Evolutionary conservation across 2,888 invertebrate species (phyloP), one percentile per base, ranked within the genome.

Genomic region (Phalangium opilio): DNA sequence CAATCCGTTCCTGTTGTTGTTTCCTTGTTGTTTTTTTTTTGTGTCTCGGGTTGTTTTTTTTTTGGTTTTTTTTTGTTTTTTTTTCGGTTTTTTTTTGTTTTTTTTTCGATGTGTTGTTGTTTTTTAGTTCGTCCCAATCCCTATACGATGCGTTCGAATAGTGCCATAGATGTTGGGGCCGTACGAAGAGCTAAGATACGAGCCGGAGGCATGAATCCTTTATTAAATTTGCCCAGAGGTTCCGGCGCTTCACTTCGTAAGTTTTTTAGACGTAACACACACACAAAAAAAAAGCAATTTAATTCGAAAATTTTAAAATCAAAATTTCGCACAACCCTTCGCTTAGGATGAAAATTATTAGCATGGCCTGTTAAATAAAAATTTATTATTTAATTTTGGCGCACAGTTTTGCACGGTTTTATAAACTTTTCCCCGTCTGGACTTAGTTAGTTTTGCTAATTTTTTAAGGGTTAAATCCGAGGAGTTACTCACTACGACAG

Each of bases 121-220:
- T 3, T 38, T 18, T n/a, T 18, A 38, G 38, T 17, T 17, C 17
- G 38, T 10, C 18, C 45, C 42, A 52, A 58, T 36, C 56, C 61
- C 36, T 56, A 60, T 49, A 58, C 61, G 39, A 61, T 66, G 54
- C 68, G 91, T 56, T 90, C 91, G 45, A 84, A 84, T 62, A 91
- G 90, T 45, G 93, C 91, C 39, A 83, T 91, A 61, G 93, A 95
- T 72, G 76, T 89, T 56, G 85, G 85, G 63, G 87, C 89, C 33
- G 89, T 81, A 32, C 84, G 86, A 66, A 73, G 90, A 41, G 90
- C 89, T 33, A 55, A 52, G 48, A 52, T 54, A 40, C 51, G 56
- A 49, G 79, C 83, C 33, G 75, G 83, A 70, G 77, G 41, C 14
- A 36, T 79, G 52, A 72, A 85, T 43, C 78, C 80, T 60, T 27